These are phyloP conservation scores for Orcinus orca DNA, from an alignment of 2,113 vertebrate genomes.

Conservation along the genomic window DNA sequence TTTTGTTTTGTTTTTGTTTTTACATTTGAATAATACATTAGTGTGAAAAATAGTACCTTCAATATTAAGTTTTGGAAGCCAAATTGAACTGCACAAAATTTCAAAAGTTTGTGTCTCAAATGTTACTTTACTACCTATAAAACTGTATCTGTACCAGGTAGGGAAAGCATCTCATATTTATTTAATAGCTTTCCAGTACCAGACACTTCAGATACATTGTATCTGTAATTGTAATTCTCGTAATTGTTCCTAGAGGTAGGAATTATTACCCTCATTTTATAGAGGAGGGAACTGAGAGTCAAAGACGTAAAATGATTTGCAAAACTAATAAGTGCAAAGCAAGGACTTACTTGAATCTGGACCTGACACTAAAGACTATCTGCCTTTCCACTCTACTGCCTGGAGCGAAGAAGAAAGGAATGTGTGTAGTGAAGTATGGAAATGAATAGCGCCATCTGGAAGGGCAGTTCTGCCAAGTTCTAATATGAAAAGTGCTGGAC, in stretches of 20 bases:
- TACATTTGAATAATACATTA: conserved; percentile 47
- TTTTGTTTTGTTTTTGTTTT: neutral
- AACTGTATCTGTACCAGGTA: neutral
- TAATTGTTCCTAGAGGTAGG: neutral
- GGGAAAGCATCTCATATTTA: neutral
- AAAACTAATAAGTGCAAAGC: neutral
- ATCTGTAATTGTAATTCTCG: conserved; percentile 20
- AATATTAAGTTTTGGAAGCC: conserved; percentile 38
- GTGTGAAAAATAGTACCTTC: conserved; percentile 35
- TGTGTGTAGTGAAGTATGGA: neutral
- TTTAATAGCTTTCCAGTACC: conserved; percentile 2
- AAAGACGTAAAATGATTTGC: neutral
- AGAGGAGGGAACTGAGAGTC: neutral
- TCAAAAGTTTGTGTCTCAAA: conserved; percentile 41
- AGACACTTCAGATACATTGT: neutral
- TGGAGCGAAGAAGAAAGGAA: conserved; percentile 3
- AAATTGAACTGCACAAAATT: conserved; percentile 41
- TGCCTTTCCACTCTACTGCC: neutral
- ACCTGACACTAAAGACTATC: neutral
- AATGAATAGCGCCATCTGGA: conserved; percentile 1
- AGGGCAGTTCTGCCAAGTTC: conserved; percentile 20
- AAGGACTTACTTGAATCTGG: neutral
- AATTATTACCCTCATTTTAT: neutral
- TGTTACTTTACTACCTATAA: conserved; percentile 14
- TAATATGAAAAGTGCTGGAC: neutral